Conservation (phyloP, 1,140 invertebrate species). For the Drosophila obscura region DNA sequence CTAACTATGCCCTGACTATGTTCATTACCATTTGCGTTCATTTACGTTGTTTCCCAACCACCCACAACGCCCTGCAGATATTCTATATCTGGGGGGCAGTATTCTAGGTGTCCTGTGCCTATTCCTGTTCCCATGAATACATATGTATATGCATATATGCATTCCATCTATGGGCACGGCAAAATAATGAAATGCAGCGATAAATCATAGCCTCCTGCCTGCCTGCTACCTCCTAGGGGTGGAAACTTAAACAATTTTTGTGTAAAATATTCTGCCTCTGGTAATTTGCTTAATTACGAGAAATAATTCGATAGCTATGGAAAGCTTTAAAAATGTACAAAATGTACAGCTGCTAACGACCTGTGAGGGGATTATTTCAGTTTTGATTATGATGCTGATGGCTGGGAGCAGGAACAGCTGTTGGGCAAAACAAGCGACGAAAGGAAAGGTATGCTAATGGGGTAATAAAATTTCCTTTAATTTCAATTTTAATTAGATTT, state of each 20-base stretch:
- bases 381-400: too few relatives aligned
- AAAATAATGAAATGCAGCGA: constrained; percentile 27
- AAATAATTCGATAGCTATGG: neutral
- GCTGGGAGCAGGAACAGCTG: too few relatives aligned
- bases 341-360: too few relatives aligned
- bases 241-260: neutral
- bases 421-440: too few relatives aligned
- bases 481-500: too few relatives aligned
- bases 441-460: too few relatives aligned
- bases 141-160: too few relatives aligned
- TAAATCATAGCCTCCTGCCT: constrained; percentile 31
- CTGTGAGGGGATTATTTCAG: too few relatives aligned
- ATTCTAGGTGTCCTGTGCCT: constrained; percentile 11
- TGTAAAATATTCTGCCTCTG: constrained; percentile 2
- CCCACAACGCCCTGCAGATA: neutral
- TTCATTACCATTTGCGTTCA: constrained; percentile 51
- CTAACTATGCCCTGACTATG: constrained; percentile 27
- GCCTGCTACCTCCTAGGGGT: neutral
- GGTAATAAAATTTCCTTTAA: too few relatives aligned
- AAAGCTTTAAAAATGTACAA: neutral
- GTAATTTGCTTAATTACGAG: neutral
- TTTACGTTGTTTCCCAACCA: neutral
- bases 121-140: constrained; percentile 3
- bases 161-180: neutral
- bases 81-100: neutral